Conservation (phyloP, 2,888 invertebrate species). For the Atrina japonica region DNA sequence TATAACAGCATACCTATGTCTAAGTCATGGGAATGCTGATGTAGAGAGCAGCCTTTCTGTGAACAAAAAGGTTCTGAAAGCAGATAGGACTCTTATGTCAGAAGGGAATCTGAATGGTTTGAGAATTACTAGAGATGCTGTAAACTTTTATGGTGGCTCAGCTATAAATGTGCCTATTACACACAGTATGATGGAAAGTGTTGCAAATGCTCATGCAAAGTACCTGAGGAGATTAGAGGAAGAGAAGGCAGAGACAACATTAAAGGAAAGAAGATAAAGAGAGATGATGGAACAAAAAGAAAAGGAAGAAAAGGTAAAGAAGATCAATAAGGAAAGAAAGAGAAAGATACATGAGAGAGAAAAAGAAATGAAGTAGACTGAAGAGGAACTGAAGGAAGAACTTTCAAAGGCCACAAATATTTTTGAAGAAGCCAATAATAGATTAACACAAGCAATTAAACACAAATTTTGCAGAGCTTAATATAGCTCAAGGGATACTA, state of each 20-base stretch:
- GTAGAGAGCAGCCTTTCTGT: constrained; percentile 39
- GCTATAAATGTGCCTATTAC: too few species aligned
- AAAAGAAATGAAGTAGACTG: too few species aligned
- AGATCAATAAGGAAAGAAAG: too few species aligned
- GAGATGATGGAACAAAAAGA: not conserved
- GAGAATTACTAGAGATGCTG: constrained; percentile 5
- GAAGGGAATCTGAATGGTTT: constrained; percentile 3
- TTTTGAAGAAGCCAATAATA: too few species aligned
- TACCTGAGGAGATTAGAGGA: too few species aligned
- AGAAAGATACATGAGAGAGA: too few species aligned
- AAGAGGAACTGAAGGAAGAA: too few species aligned
- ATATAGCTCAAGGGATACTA: constrained; percentile 36
- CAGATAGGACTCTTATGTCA: not conserved
- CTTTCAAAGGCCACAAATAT: too few species aligned
- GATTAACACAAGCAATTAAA: constrained; percentile 31
- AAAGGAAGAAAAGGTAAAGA: constrained; percentile 10
- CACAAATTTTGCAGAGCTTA: too few species aligned
- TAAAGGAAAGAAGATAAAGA: constrained; percentile 3
- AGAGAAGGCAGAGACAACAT: too few species aligned
- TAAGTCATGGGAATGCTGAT: constrained; percentile 41
- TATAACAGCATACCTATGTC: constrained; percentile 20
- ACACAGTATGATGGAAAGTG: too few species aligned
- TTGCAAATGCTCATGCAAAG: too few species aligned
- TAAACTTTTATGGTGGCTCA: not conserved
- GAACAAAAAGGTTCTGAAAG: constrained; percentile 18